Evolutionary conservation across 2,113 vertebrate genomes (phyloP), one percentile per base, ranked within the genome.

Genomic region (Tylochromis polylepis): DNA sequence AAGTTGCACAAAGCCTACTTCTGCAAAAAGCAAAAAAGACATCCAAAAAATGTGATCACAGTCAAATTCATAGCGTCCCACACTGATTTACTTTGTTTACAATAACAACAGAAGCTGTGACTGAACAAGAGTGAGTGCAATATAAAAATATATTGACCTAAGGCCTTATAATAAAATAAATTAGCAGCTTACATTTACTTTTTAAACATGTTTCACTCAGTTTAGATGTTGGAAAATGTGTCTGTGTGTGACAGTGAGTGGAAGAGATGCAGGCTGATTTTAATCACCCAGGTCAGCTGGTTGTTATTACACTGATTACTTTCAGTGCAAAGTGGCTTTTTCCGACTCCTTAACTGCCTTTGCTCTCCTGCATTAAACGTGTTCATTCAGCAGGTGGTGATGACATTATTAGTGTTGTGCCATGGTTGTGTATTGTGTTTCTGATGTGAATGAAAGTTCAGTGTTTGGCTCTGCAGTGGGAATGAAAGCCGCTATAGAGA

Each of bases 401-500:
- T 75, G 67, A 80, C 58, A 72, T 85, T 49, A 56, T 41, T 83
- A 86, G 22, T 36, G 57, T 79, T 85, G 60, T 82, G 57, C 86
- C 1, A 41, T 79, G 22, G 56, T 55, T 34, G 82, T 85, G 86
- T 88, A 93, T 90, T 93, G 85, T 91, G 31, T 88, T 86, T 87
- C 87, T 87, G 83, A 81, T 87, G 92, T 88, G 91, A 90, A 70
- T 89, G 82, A 85, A 84, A 62, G 43, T 89, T 85, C 72, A 12
- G 85, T 79, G 85, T 85, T 67, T 75, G 82, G 87, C 86, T 89
- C 34, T 4, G 41, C 20, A 59, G 85, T 94, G 93, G 91, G 91
- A 94, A 93, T 89, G 85, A 89, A 87, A 82, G 72, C 87, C 46
- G 5, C 90, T 67, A 70, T 75, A 90, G 81, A 92, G 89, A 92